Evolutionary conservation across 2,888 invertebrate genomes (phyloP).

Genomic region (Spisula subtruncata): DNA sequence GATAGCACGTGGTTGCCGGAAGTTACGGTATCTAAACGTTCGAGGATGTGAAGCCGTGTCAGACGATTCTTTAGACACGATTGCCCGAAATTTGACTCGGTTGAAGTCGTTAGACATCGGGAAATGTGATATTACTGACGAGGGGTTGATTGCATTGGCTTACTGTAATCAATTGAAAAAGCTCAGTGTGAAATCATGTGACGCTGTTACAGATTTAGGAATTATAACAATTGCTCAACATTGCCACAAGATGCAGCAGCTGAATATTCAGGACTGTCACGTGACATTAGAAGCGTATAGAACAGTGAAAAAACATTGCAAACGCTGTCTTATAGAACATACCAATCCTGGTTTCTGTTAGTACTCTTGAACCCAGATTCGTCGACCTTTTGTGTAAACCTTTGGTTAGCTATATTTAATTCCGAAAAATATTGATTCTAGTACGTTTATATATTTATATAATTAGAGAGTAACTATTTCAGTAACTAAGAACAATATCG

Average conservation of each 20-base stretch:
- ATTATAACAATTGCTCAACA: constrained; percentile 96
- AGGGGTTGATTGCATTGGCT: constrained; percentile 94
- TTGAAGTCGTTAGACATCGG: constrained; percentile 96
- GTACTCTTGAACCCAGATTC: neutral
- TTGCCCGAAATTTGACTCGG: constrained; percentile 95
- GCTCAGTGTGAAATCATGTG: constrained; percentile 96
- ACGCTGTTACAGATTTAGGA: constrained; percentile 96
- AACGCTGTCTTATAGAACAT: constrained; percentile 97
- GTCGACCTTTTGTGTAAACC: neutral
- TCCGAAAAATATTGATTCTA: neutral
- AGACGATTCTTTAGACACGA: constrained; percentile 96
- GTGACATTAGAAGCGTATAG: constrained; percentile 96
- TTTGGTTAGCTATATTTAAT: neutral
- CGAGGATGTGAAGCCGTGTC: constrained; percentile 97
- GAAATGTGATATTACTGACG: constrained; percentile 97
- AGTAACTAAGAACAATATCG: neutral
- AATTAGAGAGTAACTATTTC: neutral
- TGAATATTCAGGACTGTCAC: constrained; percentile 97
- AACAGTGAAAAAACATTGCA: constrained; percentile 97
- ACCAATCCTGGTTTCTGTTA: constrained; percentile 95
- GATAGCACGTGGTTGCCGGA: constrained; percentile 95
- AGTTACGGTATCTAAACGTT: constrained; percentile 95
- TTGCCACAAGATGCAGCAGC: constrained; percentile 95
- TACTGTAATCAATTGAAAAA: constrained; percentile 94
- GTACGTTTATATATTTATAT: neutral